Conservation (phyloP, 2,113 vertebrate species). For the Malurus cyaneus region DNA sequence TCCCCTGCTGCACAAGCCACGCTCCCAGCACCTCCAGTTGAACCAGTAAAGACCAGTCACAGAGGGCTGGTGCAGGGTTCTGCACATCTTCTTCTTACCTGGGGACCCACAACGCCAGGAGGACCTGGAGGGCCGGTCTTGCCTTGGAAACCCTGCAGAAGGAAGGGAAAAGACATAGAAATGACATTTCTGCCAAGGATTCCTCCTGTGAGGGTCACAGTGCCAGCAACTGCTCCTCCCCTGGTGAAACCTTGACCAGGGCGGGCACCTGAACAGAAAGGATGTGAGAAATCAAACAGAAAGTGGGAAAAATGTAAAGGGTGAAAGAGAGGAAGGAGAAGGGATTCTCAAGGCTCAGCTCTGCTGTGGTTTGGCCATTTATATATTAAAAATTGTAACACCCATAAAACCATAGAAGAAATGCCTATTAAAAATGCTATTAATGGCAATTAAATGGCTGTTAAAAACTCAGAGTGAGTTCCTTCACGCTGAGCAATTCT, state of each 20-base stretch:
- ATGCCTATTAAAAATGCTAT: background rate
- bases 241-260: background rate
- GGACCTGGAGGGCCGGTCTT: constrained; percentile 97
- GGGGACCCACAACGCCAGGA: constrained; percentile 94
- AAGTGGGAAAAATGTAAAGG: background rate
- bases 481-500: background rate
- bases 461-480: background rate
- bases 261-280: background rate
- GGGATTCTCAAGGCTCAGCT: background rate
- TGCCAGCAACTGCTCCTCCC: background rate
- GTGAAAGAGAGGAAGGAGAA: background rate
- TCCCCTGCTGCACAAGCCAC: background rate
- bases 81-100: constrained; percentile 73
- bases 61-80: too few relatives aligned
- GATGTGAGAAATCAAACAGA: background rate
- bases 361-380: background rate
- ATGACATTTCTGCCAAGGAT: background rate
- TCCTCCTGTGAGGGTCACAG: background rate
- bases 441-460: background rate
- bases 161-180: background rate
- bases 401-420: background rate
- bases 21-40: background rate
- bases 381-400: background rate
- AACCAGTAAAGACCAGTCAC: background rate
- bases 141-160: constrained; percentile 94